These are phyloP conservation scores for honey bee (Apis mellifera) DNA, from an alignment of 1,140 invertebrate species.

Conservation along the genomic window Amel_HAv3.1 CM009935.2:2987501-2988000, in stretches of 20 bases:
- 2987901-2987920: neutral
- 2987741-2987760: neutral
- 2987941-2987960: too few relatives aligned
- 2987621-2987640: neutral
- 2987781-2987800: neutral
- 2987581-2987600: neutral
- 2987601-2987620: neutral
- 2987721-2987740: neutral
- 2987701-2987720: neutral
- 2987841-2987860: neutral
- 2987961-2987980: neutral
- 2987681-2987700: neutral
- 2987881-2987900: neutral
- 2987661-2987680: neutral
- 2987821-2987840: neutral
- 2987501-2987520: too few relatives aligned
- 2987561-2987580: neutral
- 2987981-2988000: too few relatives aligned
- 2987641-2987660: neutral
- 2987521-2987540: too few relatives aligned
- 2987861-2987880: neutral
- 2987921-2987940: neutral
- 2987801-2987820: neutral
- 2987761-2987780: neutral
- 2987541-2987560: too few relatives aligned